Conservation (phyloP, 2,113 vertebrate species). For the Orycteropus afer region DNA sequence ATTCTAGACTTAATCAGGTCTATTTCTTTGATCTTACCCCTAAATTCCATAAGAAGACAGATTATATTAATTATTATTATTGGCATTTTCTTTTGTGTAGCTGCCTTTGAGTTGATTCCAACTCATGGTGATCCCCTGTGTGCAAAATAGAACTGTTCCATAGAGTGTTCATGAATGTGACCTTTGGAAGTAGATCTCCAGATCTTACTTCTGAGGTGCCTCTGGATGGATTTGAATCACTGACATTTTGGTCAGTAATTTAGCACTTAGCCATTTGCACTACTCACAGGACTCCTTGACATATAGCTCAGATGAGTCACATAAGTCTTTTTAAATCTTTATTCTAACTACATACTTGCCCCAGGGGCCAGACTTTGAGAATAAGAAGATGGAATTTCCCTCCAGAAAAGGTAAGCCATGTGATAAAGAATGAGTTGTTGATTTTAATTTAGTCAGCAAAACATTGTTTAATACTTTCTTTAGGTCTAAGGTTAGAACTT, state of each 20-base stretch:
- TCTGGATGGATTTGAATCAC: not conserved
- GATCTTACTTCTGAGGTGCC: not conserved
- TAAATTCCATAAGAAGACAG: not conserved
- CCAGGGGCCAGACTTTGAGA: not conserved
- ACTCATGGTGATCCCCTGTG: not conserved
- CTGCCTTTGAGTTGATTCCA: not conserved
- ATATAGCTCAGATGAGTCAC: not conserved
- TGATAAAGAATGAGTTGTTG: not conserved
- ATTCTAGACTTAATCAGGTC: not conserved
- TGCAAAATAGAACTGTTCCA: not conserved
- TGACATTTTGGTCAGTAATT: not conserved
- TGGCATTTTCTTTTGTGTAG: not conserved
- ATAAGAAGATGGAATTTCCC: conserved; percentile 46
- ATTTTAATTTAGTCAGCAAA: conserved; percentile 28
- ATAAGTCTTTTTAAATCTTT: conserved; percentile 37
- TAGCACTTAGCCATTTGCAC: not conserved
- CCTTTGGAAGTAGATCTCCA: not conserved
- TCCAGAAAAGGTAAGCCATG: conserved; percentile 27
- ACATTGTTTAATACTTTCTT: not conserved
- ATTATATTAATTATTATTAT: not conserved
- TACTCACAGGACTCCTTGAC: not conserved
- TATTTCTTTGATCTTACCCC: not conserved
- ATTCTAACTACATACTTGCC: conserved; percentile 7
- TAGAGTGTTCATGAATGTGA: not conserved
- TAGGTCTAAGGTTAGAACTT: not conserved